A percentile compares a stretch with the other conserved stretches of the same genome.
Evolutionary conservation across 2,888 invertebrate species (phyloP).

Genomic region (Aspidapion aeneum): DNA sequence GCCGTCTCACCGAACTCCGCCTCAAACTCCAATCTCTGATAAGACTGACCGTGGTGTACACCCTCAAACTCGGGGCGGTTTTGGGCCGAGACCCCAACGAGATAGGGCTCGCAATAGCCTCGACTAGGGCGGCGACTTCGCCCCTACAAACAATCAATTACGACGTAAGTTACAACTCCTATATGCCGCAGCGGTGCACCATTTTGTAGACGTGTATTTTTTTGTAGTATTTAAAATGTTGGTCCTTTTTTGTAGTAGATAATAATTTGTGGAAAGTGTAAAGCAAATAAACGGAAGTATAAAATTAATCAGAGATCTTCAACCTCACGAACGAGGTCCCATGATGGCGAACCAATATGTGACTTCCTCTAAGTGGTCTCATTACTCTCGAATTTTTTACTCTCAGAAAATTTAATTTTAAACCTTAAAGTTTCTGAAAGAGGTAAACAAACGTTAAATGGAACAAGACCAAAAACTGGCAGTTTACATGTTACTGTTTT

Average conservation of each 20-base stretch:
- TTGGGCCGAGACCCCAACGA: slow-evolving; percentile 68
- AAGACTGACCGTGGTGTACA: slow-evolving; percentile 78
- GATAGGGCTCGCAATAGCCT: slow-evolving; percentile 39
- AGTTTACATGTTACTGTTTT: too few relatives aligned
- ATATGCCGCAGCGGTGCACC: slow-evolving; percentile 43
- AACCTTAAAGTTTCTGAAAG: too few relatives aligned
- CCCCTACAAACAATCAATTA: slow-evolving; percentile 51
- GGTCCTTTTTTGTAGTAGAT: background rate
- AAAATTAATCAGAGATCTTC: too few relatives aligned
- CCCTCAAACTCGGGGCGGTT: slow-evolving; percentile 75
- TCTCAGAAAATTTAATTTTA: too few relatives aligned
- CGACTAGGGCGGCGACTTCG: slow-evolving; percentile 36
- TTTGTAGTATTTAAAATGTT: slow-evolving; percentile 5
- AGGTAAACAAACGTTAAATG: too few relatives aligned
- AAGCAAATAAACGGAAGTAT: too few relatives aligned
- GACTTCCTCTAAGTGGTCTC: too few relatives aligned
- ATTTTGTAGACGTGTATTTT: slow-evolving; percentile 42
- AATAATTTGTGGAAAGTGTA: too few relatives aligned
- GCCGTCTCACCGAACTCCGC: slow-evolving; percentile 72
- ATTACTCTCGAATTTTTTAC: too few relatives aligned
- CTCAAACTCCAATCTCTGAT: slow-evolving; percentile 78
- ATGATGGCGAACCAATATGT: too few relatives aligned
- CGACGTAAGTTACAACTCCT: slow-evolving; percentile 57
- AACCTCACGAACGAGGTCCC: too few relatives aligned
- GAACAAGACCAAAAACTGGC: too few relatives aligned